Conservation (phyloP, 1,140 invertebrate genomes). For the Sarcophaga peregrina region DNA sequence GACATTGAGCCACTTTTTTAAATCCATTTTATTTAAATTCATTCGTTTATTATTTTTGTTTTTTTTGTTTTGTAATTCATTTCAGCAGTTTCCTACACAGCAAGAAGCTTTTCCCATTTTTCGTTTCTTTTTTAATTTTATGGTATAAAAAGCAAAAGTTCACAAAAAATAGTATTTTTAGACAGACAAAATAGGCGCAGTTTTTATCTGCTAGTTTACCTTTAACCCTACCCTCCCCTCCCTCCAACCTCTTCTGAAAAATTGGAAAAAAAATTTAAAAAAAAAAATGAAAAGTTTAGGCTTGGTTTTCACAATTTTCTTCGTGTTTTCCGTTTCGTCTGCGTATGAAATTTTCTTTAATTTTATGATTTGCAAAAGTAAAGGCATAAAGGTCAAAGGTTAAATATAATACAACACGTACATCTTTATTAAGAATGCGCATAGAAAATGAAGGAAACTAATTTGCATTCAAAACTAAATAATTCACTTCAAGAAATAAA, state of each 20-base stretch:
- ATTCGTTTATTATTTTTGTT: no score
- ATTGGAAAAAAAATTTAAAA: neutral
- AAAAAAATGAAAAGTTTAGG: neutral
- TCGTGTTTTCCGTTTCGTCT: neutral
- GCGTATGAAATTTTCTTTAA: neutral
- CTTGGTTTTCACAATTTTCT: neutral
- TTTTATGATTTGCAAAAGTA: neutral
- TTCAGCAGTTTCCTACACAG: no score
- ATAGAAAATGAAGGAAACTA: no score
- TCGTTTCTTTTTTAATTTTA: no score
- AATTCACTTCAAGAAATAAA: no score
- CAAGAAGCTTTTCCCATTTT: no score
- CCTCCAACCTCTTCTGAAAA: no score
- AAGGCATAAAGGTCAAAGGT: slow-evolving; percentile 1
- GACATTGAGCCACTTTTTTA: no score
- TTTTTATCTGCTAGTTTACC: neutral
- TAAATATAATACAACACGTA: neutral
- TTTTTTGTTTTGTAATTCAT: no score
- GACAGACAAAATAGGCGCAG: slow-evolving; percentile 7
- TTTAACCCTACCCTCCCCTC: neutral
- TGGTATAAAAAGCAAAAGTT: neutral
- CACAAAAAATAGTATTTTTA: neutral
- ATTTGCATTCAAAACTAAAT: no score
- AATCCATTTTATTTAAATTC: no score
- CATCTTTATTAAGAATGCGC: no score